phyloP scores from a whole-genome alignment of 1,140 invertebrate species.

The Drosophila auraria region DNA sequence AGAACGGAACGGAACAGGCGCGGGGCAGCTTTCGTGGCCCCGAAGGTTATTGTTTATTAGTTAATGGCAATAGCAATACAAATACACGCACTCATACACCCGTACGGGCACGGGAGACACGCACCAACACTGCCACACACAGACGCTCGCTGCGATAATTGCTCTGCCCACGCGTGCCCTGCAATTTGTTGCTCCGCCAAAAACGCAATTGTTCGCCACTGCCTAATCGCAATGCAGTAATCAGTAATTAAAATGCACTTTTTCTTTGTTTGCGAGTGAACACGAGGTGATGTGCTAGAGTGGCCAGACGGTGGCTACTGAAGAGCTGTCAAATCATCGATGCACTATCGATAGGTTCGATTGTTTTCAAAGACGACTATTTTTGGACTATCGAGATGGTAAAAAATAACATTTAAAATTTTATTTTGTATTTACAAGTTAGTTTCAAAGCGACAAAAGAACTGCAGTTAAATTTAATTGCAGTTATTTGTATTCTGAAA shows the following conservation, averaged over 20 bases:
- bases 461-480: too few species aligned
- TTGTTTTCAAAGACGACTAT: background rate
- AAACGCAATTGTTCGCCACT: conserved; percentile 48
- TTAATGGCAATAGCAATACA: conserved; percentile 82
- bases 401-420: background rate
- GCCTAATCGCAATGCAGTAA: conserved; percentile 58
- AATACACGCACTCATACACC: conserved; percentile 54
- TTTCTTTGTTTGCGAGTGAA: conserved; percentile 82
- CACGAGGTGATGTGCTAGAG: conserved; percentile 69
- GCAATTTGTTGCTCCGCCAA: conserved; percentile 35
- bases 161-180: conserved; percentile 49
- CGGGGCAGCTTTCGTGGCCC: conserved; percentile 56
- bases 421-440: background rate
- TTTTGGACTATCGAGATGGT: background rate
- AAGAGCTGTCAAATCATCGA: background rate
- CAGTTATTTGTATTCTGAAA: too few species aligned
- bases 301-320: conserved; percentile 20
- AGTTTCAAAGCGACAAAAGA: too few species aligned
- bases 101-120: conserved; percentile 42
- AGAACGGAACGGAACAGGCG: conserved; percentile 11
- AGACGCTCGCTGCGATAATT: conserved; percentile 30
- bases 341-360: conserved; percentile 2
- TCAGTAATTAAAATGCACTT: conserved; percentile 80
- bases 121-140: conserved; percentile 48
- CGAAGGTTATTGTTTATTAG: conserved; percentile 83